These are phyloP conservation scores for Oceanodroma leucorhoa DNA, from an alignment of 2,797 vertebrate species.

Conservation along the genomic window DNA sequence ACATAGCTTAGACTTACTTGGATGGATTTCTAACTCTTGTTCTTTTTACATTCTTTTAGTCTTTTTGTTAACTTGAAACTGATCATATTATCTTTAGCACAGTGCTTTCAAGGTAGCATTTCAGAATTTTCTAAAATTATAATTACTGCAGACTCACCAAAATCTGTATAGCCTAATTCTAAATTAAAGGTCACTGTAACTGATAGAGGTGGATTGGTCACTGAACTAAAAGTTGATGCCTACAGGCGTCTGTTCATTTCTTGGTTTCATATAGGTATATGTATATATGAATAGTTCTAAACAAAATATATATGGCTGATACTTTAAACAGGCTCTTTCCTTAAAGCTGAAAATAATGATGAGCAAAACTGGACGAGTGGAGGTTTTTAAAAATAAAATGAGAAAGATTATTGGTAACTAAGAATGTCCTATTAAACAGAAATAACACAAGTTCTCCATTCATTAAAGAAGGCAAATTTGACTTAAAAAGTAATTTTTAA, in stretches of 20 bases:
- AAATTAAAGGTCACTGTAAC: background rate
- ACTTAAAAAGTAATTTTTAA: background rate
- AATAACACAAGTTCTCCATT: background rate
- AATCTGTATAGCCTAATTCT: background rate
- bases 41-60: background rate
- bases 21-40: background rate
- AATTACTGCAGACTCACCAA: background rate
- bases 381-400: background rate
- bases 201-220: background rate
- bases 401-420: background rate
- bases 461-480: background rate
- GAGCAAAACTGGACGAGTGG: background rate
- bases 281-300: background rate
- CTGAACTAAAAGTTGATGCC: background rate
- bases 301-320: background rate
- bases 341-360: background rate
- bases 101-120: background rate
- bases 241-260: background rate
- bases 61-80: background rate
- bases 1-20: background rate
- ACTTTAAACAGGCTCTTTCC: background rate
- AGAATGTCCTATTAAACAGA: background rate
- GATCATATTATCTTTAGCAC: background rate
- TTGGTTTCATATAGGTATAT: background rate
- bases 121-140: background rate